phyloP scores from a whole-genome alignment of 2,888 invertebrate species.

The Cephus pulcher region DNA sequence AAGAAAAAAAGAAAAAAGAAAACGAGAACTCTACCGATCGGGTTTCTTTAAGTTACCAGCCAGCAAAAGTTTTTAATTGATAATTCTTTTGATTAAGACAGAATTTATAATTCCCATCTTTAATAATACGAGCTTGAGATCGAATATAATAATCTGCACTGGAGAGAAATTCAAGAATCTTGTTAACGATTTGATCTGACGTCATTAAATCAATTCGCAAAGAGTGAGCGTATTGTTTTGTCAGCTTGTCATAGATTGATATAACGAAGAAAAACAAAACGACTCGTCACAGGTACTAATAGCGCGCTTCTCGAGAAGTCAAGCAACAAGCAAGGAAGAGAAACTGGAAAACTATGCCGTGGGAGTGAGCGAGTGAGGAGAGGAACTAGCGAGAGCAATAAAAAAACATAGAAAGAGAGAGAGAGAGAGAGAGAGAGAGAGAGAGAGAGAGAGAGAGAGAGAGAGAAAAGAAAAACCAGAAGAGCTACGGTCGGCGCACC shows the following conservation, averaged over 20 bases:
- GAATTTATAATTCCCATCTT: background rate
- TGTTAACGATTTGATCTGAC: background rate
- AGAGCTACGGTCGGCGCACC: conserved; percentile 33
- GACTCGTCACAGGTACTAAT: background rate
- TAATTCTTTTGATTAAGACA: background rate
- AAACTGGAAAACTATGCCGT: conserved; percentile 2
- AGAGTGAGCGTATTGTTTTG: background rate
- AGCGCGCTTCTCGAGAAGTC: background rate
- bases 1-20: background rate
- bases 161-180: background rate
- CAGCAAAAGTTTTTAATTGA: background rate
- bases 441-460: conserved; percentile 14
- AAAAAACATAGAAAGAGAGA: conserved; percentile 17
- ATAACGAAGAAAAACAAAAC: conserved; percentile 7
- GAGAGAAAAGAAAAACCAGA: conserved; percentile 17
- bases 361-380: conserved; percentile 16
- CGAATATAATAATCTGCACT: background rate
- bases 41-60: background rate
- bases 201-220: background rate
- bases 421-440: conserved; percentile 9
- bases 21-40: background rate
- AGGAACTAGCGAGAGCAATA: conserved; percentile 17
- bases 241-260: background rate
- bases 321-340: conserved; percentile 18
- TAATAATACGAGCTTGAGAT: background rate